A percentile compares a stretch with the other conserved stretches of the same genome.
phyloP scores from a whole-genome alignment of 2,113 vertebrate genomes.

The Cyanoderma ruficeps region DNA sequence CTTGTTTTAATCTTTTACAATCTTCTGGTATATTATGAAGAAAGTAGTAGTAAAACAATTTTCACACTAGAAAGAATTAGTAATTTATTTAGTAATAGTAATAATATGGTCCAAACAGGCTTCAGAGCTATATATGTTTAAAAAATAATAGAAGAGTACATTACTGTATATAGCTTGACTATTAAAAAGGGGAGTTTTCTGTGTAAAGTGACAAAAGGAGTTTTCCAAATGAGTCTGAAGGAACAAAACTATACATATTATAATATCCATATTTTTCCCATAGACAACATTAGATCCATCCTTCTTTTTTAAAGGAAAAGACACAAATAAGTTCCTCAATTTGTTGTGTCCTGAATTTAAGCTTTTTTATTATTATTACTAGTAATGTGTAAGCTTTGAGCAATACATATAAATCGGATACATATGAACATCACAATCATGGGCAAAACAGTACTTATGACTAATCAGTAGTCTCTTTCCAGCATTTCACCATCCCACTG shows the following conservation, averaged over 20 bases:
- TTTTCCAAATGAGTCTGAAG: background rate
- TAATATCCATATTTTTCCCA: background rate
- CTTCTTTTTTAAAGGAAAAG: background rate
- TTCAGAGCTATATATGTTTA: background rate
- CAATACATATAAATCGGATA: background rate
- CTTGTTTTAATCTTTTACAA: background rate
- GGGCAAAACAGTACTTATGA: background rate
- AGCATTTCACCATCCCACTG: background rate
- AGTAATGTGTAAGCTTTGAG: background rate
- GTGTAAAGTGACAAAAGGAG: background rate
- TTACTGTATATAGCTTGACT: background rate
- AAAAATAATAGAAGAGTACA: background rate
- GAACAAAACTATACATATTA: background rate
- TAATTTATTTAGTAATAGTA: background rate
- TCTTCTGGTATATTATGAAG: conserved; percentile 30
- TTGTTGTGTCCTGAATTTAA: background rate
- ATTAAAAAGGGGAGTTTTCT: background rate
- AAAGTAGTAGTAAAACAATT: conserved; percentile 61
- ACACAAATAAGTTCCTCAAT: background rate
- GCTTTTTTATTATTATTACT: background rate
- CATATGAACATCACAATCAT: background rate
- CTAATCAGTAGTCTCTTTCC: background rate
- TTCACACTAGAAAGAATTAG: conserved; percentile 45
- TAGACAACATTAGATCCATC: background rate
- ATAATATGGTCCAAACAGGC: background rate